These are phyloP conservation scores for Leptocoma aspasia DNA, from an alignment of 2,113 vertebrate species.

Conservation along the genomic window DNA sequence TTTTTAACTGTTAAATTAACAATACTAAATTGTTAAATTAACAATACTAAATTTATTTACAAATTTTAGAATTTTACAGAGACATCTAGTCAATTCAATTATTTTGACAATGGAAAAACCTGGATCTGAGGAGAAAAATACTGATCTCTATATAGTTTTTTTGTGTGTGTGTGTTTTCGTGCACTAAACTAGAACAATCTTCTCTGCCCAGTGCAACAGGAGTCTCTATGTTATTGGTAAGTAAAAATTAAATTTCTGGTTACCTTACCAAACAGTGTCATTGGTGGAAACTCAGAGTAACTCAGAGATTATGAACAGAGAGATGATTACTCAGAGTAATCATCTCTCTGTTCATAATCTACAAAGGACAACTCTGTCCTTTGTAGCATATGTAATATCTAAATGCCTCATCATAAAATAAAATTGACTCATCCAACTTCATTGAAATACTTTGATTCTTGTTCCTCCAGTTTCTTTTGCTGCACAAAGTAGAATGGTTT, in stretches of 20 bases:
- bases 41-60: background rate
- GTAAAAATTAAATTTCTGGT: background rate
- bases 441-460: background rate
- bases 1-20: too few species aligned
- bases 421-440: background rate
- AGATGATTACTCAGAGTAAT: too few species aligned
- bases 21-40: too few species aligned
- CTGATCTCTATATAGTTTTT: background rate
- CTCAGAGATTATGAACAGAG: too few species aligned
- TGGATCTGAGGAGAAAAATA: background rate
- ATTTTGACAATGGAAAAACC: background rate
- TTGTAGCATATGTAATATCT: background rate
- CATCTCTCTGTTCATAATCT: background rate
- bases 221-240: background rate
- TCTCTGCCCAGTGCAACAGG: background rate
- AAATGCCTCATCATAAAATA: background rate
- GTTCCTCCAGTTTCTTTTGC: background rate
- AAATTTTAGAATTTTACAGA: background rate
- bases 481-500: background rate
- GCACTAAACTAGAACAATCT: background rate
- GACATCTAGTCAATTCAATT: background rate
- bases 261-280: background rate
- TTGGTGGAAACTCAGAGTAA: background rate
- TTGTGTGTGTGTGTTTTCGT: background rate
- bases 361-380: background rate